These are phyloP conservation scores for Dermatophagoides farinae DNA, from an alignment of 1,140 invertebrate species.

Conservation along the genomic window DNA sequence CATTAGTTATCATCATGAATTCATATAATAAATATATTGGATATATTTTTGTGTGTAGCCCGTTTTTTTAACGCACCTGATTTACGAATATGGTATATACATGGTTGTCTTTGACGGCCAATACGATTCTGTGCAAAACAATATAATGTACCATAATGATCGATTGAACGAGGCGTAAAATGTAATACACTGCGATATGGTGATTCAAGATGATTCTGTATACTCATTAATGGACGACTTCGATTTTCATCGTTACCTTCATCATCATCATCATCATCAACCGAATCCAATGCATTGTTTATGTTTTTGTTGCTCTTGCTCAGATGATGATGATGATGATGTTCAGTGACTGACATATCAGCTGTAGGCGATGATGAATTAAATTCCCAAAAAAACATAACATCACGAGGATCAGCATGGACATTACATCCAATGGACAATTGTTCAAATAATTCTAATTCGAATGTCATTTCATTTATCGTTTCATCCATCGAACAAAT, in stretches of 20 bases:
- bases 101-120: constrained; percentile 21
- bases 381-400: constrained; percentile 20
- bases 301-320: constrained; percentile 9
- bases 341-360: background rate
- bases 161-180: constrained; percentile 8
- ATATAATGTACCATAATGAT: constrained; percentile 16
- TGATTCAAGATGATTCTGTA: background rate
- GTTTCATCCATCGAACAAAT: constrained; percentile 40
- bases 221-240: constrained; percentile 2
- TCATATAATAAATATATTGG: no score
- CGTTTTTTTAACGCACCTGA: constrained; percentile 14
- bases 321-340: background rate
- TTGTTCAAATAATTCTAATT: constrained; percentile 62
- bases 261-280: no score
- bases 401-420: constrained; percentile 46
- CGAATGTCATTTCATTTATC: constrained; percentile 41
- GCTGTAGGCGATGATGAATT: constrained; percentile 14
- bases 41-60: background rate
- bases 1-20: background rate
- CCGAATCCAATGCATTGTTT: constrained; percentile 9
- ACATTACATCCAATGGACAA: constrained; percentile 58
- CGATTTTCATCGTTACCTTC: no score
- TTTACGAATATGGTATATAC: constrained; percentile 17
- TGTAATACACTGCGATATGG: constrained; percentile 5
- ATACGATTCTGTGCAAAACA: constrained; percentile 22